These are phyloP conservation scores for Pavo muticus DNA, from an alignment of 2,113 vertebrate species.

Conservation along the genomic window DNA sequence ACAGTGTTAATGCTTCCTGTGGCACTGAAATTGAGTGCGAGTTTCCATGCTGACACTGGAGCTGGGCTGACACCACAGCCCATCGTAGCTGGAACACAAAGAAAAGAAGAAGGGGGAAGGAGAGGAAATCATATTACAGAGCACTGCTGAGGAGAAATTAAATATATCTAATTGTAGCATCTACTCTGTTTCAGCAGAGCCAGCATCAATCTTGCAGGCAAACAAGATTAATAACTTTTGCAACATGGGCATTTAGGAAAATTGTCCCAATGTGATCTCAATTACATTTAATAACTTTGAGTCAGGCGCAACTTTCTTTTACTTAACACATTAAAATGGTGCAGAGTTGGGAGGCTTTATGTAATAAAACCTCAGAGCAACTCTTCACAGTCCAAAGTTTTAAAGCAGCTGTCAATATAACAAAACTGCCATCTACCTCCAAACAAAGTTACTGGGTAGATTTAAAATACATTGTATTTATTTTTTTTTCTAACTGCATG, in stretches of 20 bases:
- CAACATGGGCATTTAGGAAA: slow-evolving; percentile 69
- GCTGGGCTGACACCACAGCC: slow-evolving; percentile 41
- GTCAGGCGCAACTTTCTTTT: slow-evolving; percentile 60
- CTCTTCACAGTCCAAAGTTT: neutral
- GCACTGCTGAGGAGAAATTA: slow-evolving; percentile 66
- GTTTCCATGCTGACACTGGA: slow-evolving; percentile 53
- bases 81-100: neutral
- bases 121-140: slow-evolving; percentile 62
- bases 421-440: slow-evolving; percentile 5
- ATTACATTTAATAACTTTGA: slow-evolving; percentile 66
- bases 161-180: slow-evolving; percentile 71
- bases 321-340: slow-evolving; percentile 38
- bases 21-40: slow-evolving; percentile 42
- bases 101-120: slow-evolving; percentile 26
- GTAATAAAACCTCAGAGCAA: neutral
- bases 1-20: slow-evolving; percentile 48
- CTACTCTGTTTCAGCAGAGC: slow-evolving; percentile 58
- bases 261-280: slow-evolving; percentile 68
- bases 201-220: slow-evolving; percentile 71
- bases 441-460: slow-evolving; percentile 27
- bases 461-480: neutral
- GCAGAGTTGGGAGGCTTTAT: slow-evolving; percentile 14
- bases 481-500: neutral
- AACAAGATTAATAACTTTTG: slow-evolving; percentile 72
- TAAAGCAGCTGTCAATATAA: slow-evolving; percentile 34